Evolutionary conservation across 2,113 vertebrate genomes (phyloP).

Genomic region (Myodes glareolus): DNA sequence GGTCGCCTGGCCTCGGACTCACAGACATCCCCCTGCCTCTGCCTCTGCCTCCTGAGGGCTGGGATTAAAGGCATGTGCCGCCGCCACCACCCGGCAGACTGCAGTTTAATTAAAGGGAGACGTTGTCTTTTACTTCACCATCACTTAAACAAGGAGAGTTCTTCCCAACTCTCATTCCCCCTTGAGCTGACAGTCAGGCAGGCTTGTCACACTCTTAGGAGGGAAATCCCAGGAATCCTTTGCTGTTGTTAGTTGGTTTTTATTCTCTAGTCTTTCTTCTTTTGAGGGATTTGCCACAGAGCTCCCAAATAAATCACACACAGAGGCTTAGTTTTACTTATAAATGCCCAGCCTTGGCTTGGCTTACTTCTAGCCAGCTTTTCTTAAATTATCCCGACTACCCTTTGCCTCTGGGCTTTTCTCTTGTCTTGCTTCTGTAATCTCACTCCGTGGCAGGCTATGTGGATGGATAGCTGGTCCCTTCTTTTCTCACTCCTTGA

Average conservation of each 20-base stretch:
- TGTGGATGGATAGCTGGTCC: too few species aligned
- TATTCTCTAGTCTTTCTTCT: too few species aligned
- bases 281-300: too few species aligned
- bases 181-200: not conserved
- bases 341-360: too few species aligned
- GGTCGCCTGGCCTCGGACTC: not conserved
- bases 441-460: too few species aligned
- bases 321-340: too few species aligned
- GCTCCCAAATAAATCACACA: too few species aligned
- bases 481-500: too few species aligned
- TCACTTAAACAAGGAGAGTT: not conserved
- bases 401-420: too few species aligned
- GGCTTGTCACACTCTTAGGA: not conserved
- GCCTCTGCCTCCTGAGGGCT: not conserved
- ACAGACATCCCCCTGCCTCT: not conserved
- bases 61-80: not conserved
- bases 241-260: not conserved
- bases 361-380: too few species aligned
- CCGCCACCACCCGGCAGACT: not conserved
- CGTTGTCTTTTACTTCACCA: not conserved
- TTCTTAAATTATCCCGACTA: too few species aligned
- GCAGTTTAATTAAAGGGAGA: not conserved
- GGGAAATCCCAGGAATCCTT: constrained; percentile 33
- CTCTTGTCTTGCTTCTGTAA: too few species aligned
- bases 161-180: not conserved